phyloP scores from a whole-genome alignment of 1,140 invertebrate genomes.

The Trichonephila clavipes region DNA sequence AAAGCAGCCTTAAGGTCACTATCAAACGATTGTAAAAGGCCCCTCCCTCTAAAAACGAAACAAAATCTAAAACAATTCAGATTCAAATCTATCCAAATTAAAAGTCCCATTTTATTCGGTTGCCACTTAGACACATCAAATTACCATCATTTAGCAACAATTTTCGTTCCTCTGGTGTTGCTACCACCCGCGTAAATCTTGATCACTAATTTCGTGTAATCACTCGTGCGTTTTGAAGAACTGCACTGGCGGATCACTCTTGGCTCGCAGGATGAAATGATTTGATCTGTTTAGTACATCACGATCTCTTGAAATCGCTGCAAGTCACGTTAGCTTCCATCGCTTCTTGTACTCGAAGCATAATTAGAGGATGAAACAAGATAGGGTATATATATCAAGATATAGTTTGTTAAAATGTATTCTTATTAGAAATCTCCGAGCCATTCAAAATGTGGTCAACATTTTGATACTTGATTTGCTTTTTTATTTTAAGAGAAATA shows the following conservation, averaged over 20 bases:
- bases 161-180: constrained; percentile 65
- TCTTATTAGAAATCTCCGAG: no score
- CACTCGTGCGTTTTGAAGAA: background rate
- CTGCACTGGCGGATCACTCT: background rate
- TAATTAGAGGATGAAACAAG: background rate
- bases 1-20: background rate
- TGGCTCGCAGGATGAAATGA: background rate
- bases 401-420: no score
- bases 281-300: background rate
- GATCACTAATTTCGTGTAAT: constrained; percentile 65
- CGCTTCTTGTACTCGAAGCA: background rate
- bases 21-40: background rate
- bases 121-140: constrained; percentile 24
- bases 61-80: constrained; percentile 61
- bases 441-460: no score
- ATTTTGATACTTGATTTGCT: no score
- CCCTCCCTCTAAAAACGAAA: background rate
- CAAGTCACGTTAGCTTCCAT: background rate
- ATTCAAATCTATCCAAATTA: constrained; percentile 53
- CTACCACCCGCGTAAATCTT: constrained; percentile 71
- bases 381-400: no score
- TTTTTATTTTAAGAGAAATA: no score
- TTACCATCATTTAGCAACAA: constrained; percentile 59
- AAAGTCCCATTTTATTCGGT: constrained; percentile 8
- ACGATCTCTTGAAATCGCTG: background rate